Conservation (phyloP, 2,113 vertebrate genomes). For the Perca fluviatilis region DNA sequence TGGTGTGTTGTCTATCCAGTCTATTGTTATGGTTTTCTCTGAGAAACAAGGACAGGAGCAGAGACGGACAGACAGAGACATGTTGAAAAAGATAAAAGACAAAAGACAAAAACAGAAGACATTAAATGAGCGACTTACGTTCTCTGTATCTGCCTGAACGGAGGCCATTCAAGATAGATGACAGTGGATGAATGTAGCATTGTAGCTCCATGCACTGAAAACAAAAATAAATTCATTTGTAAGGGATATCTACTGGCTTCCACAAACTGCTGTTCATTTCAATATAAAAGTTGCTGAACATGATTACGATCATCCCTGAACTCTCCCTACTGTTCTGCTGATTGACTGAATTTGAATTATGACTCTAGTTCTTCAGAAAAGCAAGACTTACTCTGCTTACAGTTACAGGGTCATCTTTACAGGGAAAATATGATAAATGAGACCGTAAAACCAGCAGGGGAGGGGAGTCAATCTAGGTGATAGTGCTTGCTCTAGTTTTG, state of each 20-base stretch:
- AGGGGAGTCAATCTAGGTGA: slow-evolving; percentile 49
- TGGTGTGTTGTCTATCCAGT: slow-evolving; percentile 6
- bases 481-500: slow-evolving; percentile 42
- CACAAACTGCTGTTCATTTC: neutral
- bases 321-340: neutral
- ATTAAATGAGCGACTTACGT: slow-evolving; percentile 78
- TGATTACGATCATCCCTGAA: neutral
- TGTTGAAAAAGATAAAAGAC: too few species aligned
- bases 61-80: neutral
- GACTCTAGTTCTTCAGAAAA: slow-evolving; percentile 31
- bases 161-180: slow-evolving; percentile 85
- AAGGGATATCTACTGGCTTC: neutral
- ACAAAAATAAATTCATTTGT: slow-evolving; percentile 28
- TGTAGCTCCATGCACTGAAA: slow-evolving; percentile 85
- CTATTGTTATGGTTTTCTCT: slow-evolving; percentile 27
- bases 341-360: neutral
- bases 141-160: slow-evolving; percentile 86
- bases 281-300: slow-evolving; percentile 12
- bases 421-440: slow-evolving; percentile 43
- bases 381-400: slow-evolving; percentile 28
- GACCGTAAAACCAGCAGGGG: slow-evolving; percentile 20
- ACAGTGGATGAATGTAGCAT: slow-evolving; percentile 86
- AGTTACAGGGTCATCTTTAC: slow-evolving; percentile 25
- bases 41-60: neutral
- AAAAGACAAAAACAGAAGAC: slow-evolving; percentile 7